phyloP scores from a whole-genome alignment of 2,113 vertebrate species.

The Propithecus coquereli region DNA sequence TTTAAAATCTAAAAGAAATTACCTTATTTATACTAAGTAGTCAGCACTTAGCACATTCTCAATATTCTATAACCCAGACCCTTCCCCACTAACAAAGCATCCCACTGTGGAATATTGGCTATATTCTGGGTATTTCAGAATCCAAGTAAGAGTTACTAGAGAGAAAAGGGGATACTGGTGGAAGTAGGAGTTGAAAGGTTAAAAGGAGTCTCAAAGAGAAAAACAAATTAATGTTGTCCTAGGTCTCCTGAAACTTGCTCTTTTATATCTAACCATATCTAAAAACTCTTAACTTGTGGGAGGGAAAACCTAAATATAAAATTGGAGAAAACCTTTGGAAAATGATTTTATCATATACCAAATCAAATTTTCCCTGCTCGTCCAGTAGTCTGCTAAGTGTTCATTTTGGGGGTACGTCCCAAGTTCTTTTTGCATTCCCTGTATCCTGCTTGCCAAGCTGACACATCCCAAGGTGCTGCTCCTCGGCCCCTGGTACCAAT shows the following conservation, averaged over 20 bases:
- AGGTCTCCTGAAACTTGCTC: background rate
- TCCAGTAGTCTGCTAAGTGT: background rate
- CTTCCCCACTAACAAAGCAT: background rate
- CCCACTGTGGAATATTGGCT: background rate
- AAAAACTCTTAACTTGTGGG: background rate
- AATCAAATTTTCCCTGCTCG: background rate
- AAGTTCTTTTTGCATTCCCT: background rate
- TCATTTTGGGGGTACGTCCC: background rate
- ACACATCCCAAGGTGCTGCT: background rate
- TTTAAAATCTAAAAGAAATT: background rate
- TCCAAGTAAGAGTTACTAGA: background rate
- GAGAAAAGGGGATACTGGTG: background rate
- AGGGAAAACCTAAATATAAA: background rate
- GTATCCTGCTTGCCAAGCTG: background rate
- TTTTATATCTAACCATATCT: background rate
- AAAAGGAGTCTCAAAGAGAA: background rate
- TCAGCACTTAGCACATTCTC: background rate
- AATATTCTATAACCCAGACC: background rate
- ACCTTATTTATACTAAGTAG: background rate
- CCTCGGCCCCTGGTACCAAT: background rate
- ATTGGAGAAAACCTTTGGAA: background rate
- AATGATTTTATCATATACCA: background rate
- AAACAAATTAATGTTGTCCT: background rate
- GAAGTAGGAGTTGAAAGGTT: background rate
- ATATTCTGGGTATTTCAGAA: background rate